These are phyloP conservation scores for Triplophysa siluroides DNA, from an alignment of 2,113 vertebrate species.

Conservation along the genomic window DNA sequence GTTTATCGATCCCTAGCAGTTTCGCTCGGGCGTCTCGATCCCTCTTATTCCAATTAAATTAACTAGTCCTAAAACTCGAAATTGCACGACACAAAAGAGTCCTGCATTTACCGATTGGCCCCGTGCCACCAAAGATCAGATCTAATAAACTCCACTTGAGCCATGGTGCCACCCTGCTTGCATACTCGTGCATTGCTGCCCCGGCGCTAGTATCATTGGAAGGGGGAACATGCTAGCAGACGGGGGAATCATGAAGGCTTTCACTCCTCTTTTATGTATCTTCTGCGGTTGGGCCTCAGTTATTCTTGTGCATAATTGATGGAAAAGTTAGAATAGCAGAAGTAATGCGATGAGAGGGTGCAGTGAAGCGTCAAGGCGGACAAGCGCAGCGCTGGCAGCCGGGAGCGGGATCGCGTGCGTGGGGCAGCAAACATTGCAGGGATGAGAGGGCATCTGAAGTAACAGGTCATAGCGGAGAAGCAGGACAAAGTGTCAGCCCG, in stretches of 20 bases:
- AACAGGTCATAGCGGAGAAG: slow-evolving; percentile 72
- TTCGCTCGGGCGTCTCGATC: not conserved
- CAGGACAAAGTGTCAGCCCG: slow-evolving; percentile 59
- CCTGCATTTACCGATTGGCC: not conserved
- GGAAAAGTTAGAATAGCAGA: slow-evolving; percentile 82
- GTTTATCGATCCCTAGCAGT: not conserved
- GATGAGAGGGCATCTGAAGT: slow-evolving; percentile 76
- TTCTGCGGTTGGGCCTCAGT: slow-evolving; percentile 66
- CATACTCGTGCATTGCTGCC: not conserved
- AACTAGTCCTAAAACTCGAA: not conserved
- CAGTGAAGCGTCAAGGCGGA: slow-evolving; percentile 64
- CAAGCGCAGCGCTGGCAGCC: slow-evolving; percentile 50
- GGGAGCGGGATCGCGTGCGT: slow-evolving; percentile 76
- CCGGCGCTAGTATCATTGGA: slow-evolving; percentile 59
- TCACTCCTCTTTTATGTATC: slow-evolving; percentile 71
- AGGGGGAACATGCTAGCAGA: slow-evolving; percentile 58
- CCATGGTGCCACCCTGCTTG: slow-evolving; percentile 7
- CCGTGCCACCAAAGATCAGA: not conserved
- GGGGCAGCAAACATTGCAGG: slow-evolving; percentile 76
- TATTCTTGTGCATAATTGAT: slow-evolving; percentile 86
- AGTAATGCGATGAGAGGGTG: slow-evolving; percentile 84
- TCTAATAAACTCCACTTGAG: slow-evolving; percentile 15
- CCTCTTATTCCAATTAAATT: slow-evolving; percentile 5
- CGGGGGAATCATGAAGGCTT: slow-evolving; percentile 54
- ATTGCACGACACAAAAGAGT: not conserved